Evolutionary conservation across 2,797 vertebrate genomes (phyloP).

Genomic region (Tolypeutes matacus): DNA sequence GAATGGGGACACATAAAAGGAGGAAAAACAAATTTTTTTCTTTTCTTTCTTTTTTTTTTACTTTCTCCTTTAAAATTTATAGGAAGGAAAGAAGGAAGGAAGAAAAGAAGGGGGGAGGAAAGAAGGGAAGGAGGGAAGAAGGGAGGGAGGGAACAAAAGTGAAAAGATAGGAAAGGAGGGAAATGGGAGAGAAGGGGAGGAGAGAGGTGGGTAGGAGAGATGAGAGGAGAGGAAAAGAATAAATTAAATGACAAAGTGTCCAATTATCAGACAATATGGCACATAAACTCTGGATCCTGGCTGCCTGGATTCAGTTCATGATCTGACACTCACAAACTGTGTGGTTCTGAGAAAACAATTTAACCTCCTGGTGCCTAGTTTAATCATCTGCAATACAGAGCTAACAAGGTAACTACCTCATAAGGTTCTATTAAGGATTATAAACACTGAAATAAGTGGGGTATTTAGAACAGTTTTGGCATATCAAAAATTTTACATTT

Average conservation of each 20-base stretch:
- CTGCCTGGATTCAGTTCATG: neutral
- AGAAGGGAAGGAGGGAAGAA: accelerated
- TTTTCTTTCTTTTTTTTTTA: neutral
- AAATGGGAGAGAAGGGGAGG: neutral
- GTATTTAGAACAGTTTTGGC: neutral
- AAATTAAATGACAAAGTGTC: neutral
- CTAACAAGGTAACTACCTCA: neutral
- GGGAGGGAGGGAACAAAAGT: accelerated
- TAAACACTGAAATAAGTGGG: neutral
- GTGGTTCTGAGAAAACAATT: neutral
- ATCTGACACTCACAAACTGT: neutral
- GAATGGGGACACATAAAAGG: neutral
- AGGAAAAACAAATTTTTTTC: neutral
- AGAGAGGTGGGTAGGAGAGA: neutral
- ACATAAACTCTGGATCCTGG: neutral
- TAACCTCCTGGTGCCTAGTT: neutral
- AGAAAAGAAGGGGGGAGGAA: neutral
- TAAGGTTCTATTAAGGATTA: neutral
- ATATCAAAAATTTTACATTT: neutral
- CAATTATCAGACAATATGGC: neutral
- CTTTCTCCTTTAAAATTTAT: neutral
- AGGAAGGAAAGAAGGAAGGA: neutral
- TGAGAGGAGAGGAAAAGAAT: neutral
- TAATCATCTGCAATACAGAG: neutral
- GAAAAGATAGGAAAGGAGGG: neutral